Base-by-base conservation (phyloP, 2,113 vertebrate genomes). In the Anoura caudifer region DNA sequence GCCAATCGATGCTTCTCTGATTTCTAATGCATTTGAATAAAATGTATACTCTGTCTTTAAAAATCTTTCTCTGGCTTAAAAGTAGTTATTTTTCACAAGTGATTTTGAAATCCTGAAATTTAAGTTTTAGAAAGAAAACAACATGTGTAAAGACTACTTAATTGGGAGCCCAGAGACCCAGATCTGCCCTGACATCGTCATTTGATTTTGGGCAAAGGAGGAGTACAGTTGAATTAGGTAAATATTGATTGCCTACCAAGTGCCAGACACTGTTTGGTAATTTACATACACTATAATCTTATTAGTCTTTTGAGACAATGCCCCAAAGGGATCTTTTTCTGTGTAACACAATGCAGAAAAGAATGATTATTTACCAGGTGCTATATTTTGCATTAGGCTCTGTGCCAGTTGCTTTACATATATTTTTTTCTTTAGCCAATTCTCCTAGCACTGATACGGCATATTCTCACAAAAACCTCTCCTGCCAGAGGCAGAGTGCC, bases 81-180 rank as follows among this genome's bases (percentile, higher is more conserved):
- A 75, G 41, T 81, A 43, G 31, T 50, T 82, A 43, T 63, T 50
- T 87, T 63, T 56, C 59, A 73, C 38, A 61, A 86, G 47, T 81
- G 50, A 86, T 67, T 93, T 86, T 93, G 73, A 86, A 96, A 81
- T 81, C n/a, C 36, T 85, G 31, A 90, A 91, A 80, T 1, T 43
- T 36, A 88, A 87, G 52, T 91, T 91, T 93, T 67, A 87, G 54
- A 65, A 95, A 83, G 69, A 43, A 96, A 88, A 80, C 9, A 83
- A 56, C 38, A 43, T 50, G 45, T 28, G 17, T 90, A 94, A 91
- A 91, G 59, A 75, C 54, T 38, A 86, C 38, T 80, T 85, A 94
- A 81, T 67, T 89, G 81, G 47, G 56, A 73, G 20, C 54, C 67
- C 38, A 45, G 72, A 89, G 72, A 67, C n/a, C 15, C 65, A 86